Percentiles rank a stretch among this genome's conserved stretches.
phyloP scores from a whole-genome alignment of 2,113 vertebrate species.

The Mixornis gularis region DNA sequence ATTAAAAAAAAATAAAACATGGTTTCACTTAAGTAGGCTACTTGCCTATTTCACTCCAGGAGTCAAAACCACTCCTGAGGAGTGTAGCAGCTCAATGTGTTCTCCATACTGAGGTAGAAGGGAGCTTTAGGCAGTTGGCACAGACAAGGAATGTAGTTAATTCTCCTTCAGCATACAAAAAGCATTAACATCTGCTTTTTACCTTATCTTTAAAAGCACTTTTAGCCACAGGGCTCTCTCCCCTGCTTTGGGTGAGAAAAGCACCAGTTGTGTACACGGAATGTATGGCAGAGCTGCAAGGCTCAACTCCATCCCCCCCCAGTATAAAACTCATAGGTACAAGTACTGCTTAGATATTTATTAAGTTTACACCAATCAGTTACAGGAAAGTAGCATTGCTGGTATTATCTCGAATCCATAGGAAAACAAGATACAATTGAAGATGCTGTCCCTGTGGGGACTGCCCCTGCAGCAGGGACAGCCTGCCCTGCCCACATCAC shows the following conservation, averaged over 20 bases:
- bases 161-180: neutral
- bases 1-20: neutral
- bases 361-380: conserved; percentile 55
- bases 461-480: neutral
- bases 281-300: neutral
- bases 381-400: conserved; percentile 54
- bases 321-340: conserved; percentile 18
- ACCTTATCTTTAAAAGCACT: neutral
- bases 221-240: neutral
- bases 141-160: neutral
- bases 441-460: neutral
- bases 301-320: neutral
- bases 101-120: neutral
- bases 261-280: neutral
- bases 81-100: rapidly evolving
- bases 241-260: neutral
- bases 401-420: conserved; percentile 40
- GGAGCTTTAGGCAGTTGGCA: neutral
- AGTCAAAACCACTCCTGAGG: neutral
- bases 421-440: conserved; percentile 28
- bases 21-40: neutral
- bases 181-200: neutral
- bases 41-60: neutral
- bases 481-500: neutral
- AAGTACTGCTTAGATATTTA: conserved; percentile 60